Evolutionary conservation across 2,888 invertebrate genomes (phyloP), one percentile per base, ranked within the genome.

Genomic region (Cephus rjabovi): DNA sequence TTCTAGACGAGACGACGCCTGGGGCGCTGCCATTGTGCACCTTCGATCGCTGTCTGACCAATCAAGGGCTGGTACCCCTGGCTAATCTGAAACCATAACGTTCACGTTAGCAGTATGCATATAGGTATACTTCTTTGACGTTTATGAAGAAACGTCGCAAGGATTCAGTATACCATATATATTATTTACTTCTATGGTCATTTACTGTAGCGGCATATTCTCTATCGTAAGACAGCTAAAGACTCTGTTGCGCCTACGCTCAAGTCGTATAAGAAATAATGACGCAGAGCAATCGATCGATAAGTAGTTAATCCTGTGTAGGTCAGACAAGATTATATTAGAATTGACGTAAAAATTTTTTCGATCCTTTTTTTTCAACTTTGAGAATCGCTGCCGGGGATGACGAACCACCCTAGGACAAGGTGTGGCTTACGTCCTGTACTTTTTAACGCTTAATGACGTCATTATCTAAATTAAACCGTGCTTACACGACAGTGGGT

Each of bases 1-100:
- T 82, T 90, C 90, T 78, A 91, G 88, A 79, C 90, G 89, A 78
- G 91, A 91, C 74, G 90, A 90, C 76, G 90, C 89, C 82, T 90
- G 89, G 77, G 89, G 86, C 82, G 87, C 86, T 78, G 90, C 85
- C 90, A 90, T 90, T 80, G 80, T 86, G 71, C 71, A 34, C 31
- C 12, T 71, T 34, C 71, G 71, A 71, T 31, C 71, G 33, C 34
- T 71, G 71, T 71, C 31, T 71, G 71, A 71, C 71, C 34, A 31
- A 71, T 71, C 31, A 71, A 71, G 71, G 71, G 71, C 12, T 34
- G 31, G 33, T 34, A 71, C 33, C 71, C 34, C 71, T 71, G 31
- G 71, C 71, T 71, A 71, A 33, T 71, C 71, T 71, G 71, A 71
- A 71, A 71, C 31, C 71, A 70, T 12, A 30, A 56, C 1, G 23